Evolutionary conservation across 2,797 vertebrate species (phyloP), one percentile per base, ranked within the genome.

Genomic region (Oophaga sylvatica): DNA sequence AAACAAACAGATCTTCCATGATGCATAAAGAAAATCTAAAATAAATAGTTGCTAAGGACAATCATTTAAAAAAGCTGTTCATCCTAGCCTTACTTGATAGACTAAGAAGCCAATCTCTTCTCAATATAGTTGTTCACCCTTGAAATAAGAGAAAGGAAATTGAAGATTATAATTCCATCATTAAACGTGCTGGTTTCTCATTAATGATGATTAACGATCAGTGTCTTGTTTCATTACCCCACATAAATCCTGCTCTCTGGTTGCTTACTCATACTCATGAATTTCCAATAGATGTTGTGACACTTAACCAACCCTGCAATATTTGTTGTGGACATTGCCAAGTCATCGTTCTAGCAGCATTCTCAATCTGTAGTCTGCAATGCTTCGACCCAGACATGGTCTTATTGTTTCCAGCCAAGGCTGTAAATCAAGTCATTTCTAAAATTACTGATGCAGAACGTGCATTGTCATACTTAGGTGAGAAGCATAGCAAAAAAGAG

Each of bases 151-250:
- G 77, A 73, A 84, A 87, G 17, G 53, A 88, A 90, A 87, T 80
- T 84, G 89, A 87, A 73, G 41, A 89, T 93, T 68, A 84, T 76
- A 90, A 78, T 92, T 90, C 83, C 90, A 85, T 91, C 83, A 88
- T 82, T 84, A 87, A 86, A 83, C 83, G 31, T 62, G 60, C 67
- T 57, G 67, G 68, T 67, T 73, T 59, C 75, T 88, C 78, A 81
- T 88, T 88, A 81, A 85, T 67, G 59, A 67, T 81, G 78, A 88
- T 85, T 85, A 81, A 85, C 15, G 11, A 81, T 81, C 68, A 29
- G 60, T 76, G 79, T 68, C 82, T 75, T 70, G 59, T 80, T 81
- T 88, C 62, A 88, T 85, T 85, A 65, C 60, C 62, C 68, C 26
- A 81, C 59, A 63, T 76, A 77, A 85, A 80, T 80, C 19, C 56